Conservation (phyloP, 2,797 vertebrate genomes). For the Thaleichthys pacificus region DNA sequence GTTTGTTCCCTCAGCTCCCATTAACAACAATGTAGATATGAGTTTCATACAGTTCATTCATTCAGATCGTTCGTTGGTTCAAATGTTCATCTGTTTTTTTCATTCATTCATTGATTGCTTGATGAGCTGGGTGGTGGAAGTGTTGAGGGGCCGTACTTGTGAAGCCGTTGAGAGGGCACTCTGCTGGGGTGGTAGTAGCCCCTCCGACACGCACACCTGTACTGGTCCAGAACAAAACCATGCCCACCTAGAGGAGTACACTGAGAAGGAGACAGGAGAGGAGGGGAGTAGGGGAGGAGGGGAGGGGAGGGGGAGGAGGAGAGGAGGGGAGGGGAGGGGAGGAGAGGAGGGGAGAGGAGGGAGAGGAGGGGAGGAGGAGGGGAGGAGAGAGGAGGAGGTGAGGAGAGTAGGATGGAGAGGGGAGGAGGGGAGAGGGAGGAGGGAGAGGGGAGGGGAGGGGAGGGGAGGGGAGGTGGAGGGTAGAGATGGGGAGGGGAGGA, state of each 20-base stretch:
- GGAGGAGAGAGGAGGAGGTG: neutral
- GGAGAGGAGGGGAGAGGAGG: neutral
- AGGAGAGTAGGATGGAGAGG: neutral
- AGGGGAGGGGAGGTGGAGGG: neutral
- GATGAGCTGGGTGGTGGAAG: too few relatives aligned
- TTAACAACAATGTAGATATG: too few relatives aligned
- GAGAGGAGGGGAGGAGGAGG: neutral
- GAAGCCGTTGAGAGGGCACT: constrained; percentile 88
- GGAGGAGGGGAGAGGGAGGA: neutral
- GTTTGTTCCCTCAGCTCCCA: too few relatives aligned
- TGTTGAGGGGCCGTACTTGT: constrained; percentile 83
- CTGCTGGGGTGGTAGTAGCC: constrained; percentile 93
- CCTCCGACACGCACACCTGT: constrained; percentile 92
- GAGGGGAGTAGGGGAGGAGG: neutral
- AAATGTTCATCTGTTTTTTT: neutral
- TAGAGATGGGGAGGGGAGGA: neutral
- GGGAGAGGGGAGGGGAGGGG: neutral
- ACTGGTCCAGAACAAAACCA: constrained; percentile 96
- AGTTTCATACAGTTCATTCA: neutral
- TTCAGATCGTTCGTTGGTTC: neutral
- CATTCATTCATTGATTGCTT: constrained; percentile 26
- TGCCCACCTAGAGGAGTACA: constrained; percentile 91
- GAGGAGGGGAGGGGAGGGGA: neutral
- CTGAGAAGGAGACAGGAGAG: constrained; percentile 61
- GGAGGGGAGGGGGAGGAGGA: neutral